Base-by-base conservation (phyloP, 2,888 invertebrate genomes). In the Aspidapion aeneum region DNA sequence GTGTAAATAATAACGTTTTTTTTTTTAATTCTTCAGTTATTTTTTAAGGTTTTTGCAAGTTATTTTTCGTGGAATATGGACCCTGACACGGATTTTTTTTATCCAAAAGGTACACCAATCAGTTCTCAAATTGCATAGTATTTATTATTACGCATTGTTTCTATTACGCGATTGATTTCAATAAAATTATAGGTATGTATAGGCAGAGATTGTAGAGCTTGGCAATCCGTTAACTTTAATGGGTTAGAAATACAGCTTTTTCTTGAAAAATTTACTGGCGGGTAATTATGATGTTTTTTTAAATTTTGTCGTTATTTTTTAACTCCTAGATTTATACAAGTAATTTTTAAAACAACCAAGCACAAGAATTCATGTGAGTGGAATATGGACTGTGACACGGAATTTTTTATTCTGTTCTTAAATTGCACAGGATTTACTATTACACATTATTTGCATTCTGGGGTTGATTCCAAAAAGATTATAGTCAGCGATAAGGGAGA, bases 331-430 rank as follows among this genome's bases (percentile, higher is more conserved):
- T 35, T 35, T 35, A 35, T 35, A 35, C 35, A 7, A 35, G 35
- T 35, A 12, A 7, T 35, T 35, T 35, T n/a, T n/a, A n/a, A n/a
- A n/a, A n/a, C n/a, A n/a, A n/a, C n/a, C n/a, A n/a, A n/a, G n/a
- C n/a, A n/a, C n/a, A n/a, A n/a, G n/a, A n/a, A n/a, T n/a, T n/a
- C n/a, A n/a, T n/a, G n/a, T n/a, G n/a, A n/a, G n/a, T n/a, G n/a
- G n/a, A n/a, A 91, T 74, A 90, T 93, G n/a, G 93, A 93, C 78
- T 87, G 87, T 0, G 86, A 87, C 64, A 91, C 91, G 22, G 92
- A 93, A 73, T 84, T 83, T 1, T 76, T 92, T n/a, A 92, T 94
- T 67, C 92, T 92, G 74, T 93, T 93, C 75, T 83, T 82, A 0
- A 82, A 86, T 21, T 93, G 92, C 76, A 93, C 93, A 0, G 91